Evolutionary conservation across 2,113 vertebrate species (phyloP).

Genomic region (Scophthalmus maximus): DNA sequence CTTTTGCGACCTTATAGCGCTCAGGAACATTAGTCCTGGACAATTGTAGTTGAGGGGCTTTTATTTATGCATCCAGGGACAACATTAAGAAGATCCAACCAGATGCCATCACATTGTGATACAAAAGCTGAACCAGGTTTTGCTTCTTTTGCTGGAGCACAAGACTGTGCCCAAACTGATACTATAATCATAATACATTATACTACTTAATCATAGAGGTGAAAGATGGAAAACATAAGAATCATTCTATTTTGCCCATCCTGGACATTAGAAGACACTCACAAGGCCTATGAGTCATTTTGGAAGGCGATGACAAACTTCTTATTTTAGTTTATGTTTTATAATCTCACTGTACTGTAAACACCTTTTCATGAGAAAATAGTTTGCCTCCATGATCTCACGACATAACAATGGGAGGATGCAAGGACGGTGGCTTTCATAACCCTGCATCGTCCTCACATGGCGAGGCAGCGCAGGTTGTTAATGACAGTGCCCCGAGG

Average conservation of each 20-base stretch:
- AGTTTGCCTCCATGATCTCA: conserved; percentile 44
- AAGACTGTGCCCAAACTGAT: too few species aligned
- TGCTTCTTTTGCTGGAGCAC: neutral
- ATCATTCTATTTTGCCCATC: too few species aligned
- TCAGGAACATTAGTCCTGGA: neutral
- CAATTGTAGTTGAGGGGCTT: too few species aligned
- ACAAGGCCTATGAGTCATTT: too few species aligned
- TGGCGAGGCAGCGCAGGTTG: conserved; percentile 46
- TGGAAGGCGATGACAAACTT: too few species aligned
- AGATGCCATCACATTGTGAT: neutral
- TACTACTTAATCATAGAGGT: too few species aligned
- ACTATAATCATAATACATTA: too few species aligned
- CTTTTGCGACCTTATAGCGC: neutral
- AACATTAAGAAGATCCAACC: neutral
- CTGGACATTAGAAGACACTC: too few species aligned
- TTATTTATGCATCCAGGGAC: too few species aligned
- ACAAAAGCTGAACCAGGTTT: neutral
- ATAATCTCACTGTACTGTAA: neutral
- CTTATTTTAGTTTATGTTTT: too few species aligned
- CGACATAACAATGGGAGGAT: conserved; percentile 52
- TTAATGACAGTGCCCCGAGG: conserved; percentile 11
- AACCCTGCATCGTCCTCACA: conserved; percentile 43
- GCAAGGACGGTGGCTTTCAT: neutral
- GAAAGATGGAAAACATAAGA: too few species aligned
- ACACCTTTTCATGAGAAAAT: neutral